Conservation (phyloP, 2,113 vertebrate species). For the Triplophysa dalaica region DNA sequence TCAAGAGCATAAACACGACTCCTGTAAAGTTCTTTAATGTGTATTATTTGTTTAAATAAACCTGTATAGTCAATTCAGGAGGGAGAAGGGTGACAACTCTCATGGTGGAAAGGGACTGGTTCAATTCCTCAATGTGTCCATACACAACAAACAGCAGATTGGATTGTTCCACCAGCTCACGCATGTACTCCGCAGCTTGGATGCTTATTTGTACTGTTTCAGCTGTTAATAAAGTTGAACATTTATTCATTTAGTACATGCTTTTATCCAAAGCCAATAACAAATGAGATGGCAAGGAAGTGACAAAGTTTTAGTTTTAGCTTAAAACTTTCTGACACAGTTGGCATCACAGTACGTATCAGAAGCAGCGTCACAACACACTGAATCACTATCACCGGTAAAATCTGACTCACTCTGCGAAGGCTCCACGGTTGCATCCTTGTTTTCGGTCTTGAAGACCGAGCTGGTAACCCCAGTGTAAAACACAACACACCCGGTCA, state of each 20-base stretch:
- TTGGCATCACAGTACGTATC: too few species aligned
- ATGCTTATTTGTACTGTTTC: constrained; percentile 62
- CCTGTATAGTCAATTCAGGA: constrained; percentile 75
- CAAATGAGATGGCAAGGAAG: background rate
- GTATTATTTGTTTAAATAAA: constrained; percentile 50
- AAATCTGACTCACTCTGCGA: constrained; percentile 52
- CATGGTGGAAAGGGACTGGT: constrained; percentile 68
- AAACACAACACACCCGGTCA: constrained; percentile 75
- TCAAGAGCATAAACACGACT: background rate
- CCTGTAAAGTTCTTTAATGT: background rate
- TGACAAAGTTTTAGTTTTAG: too few species aligned
- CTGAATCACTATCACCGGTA: background rate
- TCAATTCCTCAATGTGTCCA: constrained; percentile 63
- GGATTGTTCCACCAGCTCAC: constrained; percentile 75
- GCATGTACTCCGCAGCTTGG: constrained; percentile 75
- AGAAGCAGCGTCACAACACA: too few species aligned
- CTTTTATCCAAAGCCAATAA: background rate
- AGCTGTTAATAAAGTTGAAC: constrained; percentile 59
- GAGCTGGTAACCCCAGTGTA: constrained; percentile 81
- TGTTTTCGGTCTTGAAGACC: constrained; percentile 69
- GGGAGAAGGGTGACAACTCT: constrained; percentile 68
- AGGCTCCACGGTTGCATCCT: constrained; percentile 20
- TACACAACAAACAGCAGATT: constrained; percentile 79
- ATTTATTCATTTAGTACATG: background rate
- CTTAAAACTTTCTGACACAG: too few species aligned